phyloP scores from a whole-genome alignment of 2,113 vertebrate genomes.

The Micromys minutus region DNA sequence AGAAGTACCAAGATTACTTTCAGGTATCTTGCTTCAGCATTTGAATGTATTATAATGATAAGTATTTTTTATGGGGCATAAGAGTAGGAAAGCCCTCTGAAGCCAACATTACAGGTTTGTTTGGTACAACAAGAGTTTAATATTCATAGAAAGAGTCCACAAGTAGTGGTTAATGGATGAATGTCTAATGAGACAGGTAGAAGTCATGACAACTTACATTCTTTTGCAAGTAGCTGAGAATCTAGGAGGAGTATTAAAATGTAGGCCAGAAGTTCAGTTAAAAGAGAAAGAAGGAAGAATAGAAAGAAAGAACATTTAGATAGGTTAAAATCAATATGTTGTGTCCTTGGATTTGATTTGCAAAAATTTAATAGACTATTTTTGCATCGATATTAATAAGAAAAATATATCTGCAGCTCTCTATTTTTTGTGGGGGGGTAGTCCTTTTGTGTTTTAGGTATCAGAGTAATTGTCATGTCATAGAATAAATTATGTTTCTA shows the following conservation, averaged over 20 bases:
- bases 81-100: not conserved
- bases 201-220: no score
- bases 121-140: not conserved
- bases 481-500: no score
- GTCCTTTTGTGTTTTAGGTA: no score
- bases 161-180: not conserved
- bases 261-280: not conserved
- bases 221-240: not conserved
- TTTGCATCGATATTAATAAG: no score
- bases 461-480: no score
- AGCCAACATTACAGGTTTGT: not conserved
- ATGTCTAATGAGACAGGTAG: not conserved
- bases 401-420: no score
- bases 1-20: not conserved
- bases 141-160: not conserved
- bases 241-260: not conserved
- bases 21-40: not conserved
- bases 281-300: not conserved
- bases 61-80: not conserved
- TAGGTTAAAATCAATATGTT: accelerated
- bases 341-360: no score
- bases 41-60: not conserved
- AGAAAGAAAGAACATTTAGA: not conserved
- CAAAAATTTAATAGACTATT: no score
- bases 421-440: no score